Conservation (phyloP, 2,113 vertebrate genomes). For the Muntiacus reevesi region DNA sequence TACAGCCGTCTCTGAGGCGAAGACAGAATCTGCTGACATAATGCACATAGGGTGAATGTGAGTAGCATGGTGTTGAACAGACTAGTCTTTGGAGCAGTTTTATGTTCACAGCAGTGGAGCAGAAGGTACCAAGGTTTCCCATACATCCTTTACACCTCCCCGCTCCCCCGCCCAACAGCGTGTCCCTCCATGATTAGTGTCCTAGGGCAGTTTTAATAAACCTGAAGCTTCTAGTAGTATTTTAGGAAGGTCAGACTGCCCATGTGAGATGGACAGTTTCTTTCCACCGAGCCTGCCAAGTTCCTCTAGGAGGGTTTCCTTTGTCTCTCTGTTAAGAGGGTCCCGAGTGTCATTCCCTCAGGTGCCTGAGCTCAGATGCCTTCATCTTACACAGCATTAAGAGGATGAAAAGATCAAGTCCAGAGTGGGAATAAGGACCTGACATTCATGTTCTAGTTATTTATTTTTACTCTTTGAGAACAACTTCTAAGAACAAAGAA, state of each 20-base stretch:
- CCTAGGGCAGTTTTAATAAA: not conserved
- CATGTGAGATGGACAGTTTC: fast-evolving
- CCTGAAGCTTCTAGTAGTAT: not conserved
- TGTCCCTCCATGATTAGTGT: no score
- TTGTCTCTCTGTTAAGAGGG: no score
- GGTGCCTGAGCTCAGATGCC: not conserved
- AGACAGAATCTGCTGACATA: not conserved
- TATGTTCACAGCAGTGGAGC: not conserved
- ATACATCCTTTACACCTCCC: fast-evolving
- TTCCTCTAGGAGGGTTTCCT: not conserved
- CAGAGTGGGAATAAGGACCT: not conserved
- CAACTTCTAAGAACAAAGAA: not conserved
- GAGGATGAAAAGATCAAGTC: not conserved
- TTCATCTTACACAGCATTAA: not conserved
- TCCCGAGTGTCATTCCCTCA: not conserved
- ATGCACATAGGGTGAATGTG: not conserved
- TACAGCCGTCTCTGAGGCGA: not conserved
- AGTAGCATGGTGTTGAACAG: not conserved
- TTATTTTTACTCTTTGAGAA: not conserved
- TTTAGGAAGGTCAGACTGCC: not conserved
- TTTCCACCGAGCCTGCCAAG: no score
- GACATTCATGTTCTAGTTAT: not conserved
- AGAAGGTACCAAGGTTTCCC: not conserved
- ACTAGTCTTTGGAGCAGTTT: not conserved
- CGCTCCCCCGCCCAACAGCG: fast-evolving